These are phyloP conservation scores for Bombus affinis DNA, from an alignment of 1,140 invertebrate species.

Conservation along the genomic window DNA sequence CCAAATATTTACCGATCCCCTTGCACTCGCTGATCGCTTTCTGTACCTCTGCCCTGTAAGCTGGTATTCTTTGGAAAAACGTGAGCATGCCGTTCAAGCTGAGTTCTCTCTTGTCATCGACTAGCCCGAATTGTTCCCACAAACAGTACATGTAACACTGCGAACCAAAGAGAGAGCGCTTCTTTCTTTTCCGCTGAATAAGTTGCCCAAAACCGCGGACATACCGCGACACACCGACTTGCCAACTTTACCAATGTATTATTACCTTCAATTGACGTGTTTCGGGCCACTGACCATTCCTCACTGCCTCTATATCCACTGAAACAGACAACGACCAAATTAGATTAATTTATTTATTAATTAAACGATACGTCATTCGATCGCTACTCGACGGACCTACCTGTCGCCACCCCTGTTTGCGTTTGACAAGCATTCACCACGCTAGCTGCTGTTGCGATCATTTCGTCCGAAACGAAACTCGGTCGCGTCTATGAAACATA, in stretches of 20 bases:
- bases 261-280: slow-evolving; percentile 73
- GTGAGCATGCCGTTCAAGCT: slow-evolving; percentile 78
- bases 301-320: slow-evolving; percentile 78
- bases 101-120: slow-evolving; percentile 74
- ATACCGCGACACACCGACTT: background rate
- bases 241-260: background rate
- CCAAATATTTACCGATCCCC: slow-evolving; percentile 74
- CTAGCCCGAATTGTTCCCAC: slow-evolving; percentile 78
- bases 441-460: slow-evolving; percentile 74
- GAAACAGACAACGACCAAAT: slow-evolving; percentile 29
- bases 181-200: background rate
- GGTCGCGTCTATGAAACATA: slow-evolving; percentile 70
- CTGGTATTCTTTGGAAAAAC: slow-evolving; percentile 78
- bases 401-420: slow-evolving; percentile 75
- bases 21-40: slow-evolving; percentile 75
- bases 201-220: background rate
- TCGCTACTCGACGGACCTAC: slow-evolving; percentile 54
- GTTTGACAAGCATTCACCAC: slow-evolving; percentile 79
- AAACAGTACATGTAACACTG: slow-evolving; percentile 79
- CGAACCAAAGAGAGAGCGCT: background rate
- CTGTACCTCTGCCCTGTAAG: slow-evolving; percentile 73
- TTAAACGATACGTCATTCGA: background rate
- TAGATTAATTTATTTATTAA: too few relatives aligned
- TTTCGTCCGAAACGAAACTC: slow-evolving; percentile 77
- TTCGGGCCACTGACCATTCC: slow-evolving; percentile 75